Base-by-base conservation (phyloP, 1,140 invertebrate genomes). In the Agrilus planipennis region DNA sequence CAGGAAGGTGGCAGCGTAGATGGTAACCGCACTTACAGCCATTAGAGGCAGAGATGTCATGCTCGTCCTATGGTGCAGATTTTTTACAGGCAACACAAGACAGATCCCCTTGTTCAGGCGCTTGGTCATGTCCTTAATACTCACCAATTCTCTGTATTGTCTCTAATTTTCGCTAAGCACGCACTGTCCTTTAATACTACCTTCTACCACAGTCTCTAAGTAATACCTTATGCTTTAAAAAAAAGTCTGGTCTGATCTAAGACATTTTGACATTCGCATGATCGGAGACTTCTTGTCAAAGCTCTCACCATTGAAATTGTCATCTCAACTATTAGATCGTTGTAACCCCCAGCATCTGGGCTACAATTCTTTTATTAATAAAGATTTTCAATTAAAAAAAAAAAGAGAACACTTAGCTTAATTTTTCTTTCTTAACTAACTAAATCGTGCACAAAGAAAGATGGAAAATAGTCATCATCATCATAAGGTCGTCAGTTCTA, bases 31-130 rank as follows among this genome's bases (percentile, higher is more conserved):
- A 69, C 20, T 84, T 79, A 65, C 89, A 93, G 56, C 82, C 80
- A 63, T 91, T 81, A 66, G 89, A 93, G 11, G 84, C 77, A 42
- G 87, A 72, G 47, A 92, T 84, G 48, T 81, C 77, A 57, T 88
- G 77, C 34, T 76, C 71, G 49, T 64, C 59, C 50, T 76, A 76
- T 29, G 76, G 74, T 44, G 72, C 66, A 28, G 72, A 76, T 47
- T 78, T 76, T 62, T 89, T 86, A 67, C 89, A 92, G 37, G 88
- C 72, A 45, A 87, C 82, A 65, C 89, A 93, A 75, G 79, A 81
- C 58, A 76, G 67, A 35, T 71, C 62, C 15, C 69, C 67, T 47
- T 71, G 64, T 46, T 69, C 64, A 29, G 72, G 68, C 56, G 65
- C 55, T 84, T 79, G 41, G 78, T 80, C 41, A 91, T 66, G 56